phyloP scores from a whole-genome alignment of 2,797 vertebrate genomes.

The Pangasius krempfi region DNA sequence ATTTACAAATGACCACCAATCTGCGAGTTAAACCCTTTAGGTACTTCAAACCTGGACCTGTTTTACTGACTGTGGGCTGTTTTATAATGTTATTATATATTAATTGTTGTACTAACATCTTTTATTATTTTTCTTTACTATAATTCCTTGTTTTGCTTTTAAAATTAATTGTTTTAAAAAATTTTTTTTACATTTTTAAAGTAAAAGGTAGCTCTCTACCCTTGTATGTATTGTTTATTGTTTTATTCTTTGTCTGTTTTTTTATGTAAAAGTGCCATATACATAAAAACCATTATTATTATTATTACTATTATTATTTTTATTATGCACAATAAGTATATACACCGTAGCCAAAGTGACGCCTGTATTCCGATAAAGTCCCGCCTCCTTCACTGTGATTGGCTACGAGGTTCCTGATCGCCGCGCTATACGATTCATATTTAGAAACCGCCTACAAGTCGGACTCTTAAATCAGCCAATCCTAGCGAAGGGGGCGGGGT shows the following conservation, averaged over 20 bases:
- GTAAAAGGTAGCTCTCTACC: not conserved
- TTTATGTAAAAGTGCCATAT: not conserved
- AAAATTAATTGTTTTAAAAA: not conserved
- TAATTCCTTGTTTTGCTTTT: not conserved
- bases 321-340: not conserved
- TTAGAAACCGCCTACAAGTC: not conserved
- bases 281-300: not conserved
- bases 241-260: not conserved
- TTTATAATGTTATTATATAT: not conserved
- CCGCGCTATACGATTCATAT: not conserved
- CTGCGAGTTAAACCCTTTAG: not conserved
- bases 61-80: not conserved
- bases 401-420: not conserved
- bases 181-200: not conserved
- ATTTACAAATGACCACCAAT: not conserved
- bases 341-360: not conserved
- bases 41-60: not conserved
- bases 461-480: not conserved
- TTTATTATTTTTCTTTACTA: not conserved
- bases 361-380: not conserved
- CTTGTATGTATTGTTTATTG: not conserved
- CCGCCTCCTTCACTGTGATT: constrained; percentile 20
- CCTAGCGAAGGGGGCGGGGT: not conserved
- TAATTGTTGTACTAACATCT: not conserved
- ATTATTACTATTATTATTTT: not conserved